Evolutionary conservation across 2,113 vertebrate species (phyloP).

Genomic region (Hydrochoerus hydrochaeris): DNA sequence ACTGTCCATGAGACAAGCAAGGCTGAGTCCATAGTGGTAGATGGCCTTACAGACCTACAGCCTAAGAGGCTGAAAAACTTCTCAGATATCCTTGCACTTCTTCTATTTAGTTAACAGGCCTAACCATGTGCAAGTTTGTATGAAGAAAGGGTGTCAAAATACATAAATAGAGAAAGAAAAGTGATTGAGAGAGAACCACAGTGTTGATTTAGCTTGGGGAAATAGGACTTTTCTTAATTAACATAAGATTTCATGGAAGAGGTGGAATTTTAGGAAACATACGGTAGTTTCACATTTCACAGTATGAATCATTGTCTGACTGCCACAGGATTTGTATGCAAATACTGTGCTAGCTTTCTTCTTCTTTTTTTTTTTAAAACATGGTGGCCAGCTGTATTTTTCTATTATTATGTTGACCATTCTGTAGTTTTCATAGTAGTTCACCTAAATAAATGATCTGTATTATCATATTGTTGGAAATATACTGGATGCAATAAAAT

Average conservation of each 20-base stretch:
- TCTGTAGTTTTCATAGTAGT: constrained; percentile 5
- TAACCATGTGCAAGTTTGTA: background rate
- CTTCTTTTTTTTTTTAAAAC: background rate
- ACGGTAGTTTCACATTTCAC: constrained; percentile 57
- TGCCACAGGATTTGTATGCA: background rate
- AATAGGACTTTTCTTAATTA: constrained; percentile 32
- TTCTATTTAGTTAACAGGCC: background rate
- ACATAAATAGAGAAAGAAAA: background rate
- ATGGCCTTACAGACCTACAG: background rate
- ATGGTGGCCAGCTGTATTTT: background rate
- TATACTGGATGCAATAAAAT: constrained; percentile 27
- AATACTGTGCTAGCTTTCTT: background rate
- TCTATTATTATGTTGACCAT: background rate
- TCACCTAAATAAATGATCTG: background rate
- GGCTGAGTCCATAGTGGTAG: constrained; percentile 29
- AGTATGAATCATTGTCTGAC: constrained; percentile 64
- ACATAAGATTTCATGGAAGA: constrained; percentile 58
- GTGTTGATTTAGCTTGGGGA: constrained; percentile 28
- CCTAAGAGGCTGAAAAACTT: background rate
- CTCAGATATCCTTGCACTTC: background rate
- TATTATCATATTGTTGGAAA: constrained; percentile 24
- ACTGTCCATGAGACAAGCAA: background rate
- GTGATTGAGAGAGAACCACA: constrained; percentile 61
- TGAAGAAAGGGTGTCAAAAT: constrained; percentile 12
- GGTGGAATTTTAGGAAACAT: constrained; percentile 61